Evolutionary conservation across 2,888 invertebrate species (phyloP).

Genomic region (Cheilosia scutellata): DNA sequence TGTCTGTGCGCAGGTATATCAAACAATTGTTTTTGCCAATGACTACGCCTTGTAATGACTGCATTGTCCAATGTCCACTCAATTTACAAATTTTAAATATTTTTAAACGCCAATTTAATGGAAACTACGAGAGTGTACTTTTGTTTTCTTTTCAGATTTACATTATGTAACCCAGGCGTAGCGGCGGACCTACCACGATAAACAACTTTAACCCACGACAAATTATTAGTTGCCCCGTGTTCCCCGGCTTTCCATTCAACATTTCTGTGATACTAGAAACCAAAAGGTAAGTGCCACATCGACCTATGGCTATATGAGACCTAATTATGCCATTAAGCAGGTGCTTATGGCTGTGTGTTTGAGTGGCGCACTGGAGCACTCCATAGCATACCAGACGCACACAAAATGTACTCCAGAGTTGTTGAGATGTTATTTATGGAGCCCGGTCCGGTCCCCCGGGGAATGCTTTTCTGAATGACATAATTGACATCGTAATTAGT

Average conservation of each 20-base stretch:
- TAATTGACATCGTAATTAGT: conserved; percentile 71
- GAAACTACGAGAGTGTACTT: conserved; percentile 26
- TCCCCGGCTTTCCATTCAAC: conserved; percentile 70
- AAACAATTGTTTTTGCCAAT: conserved; percentile 51
- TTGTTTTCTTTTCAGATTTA: conserved; percentile 55
- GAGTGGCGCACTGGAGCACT: neutral
- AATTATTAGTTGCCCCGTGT: conserved; percentile 34
- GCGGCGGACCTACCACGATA: conserved; percentile 37
- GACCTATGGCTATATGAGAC: neutral
- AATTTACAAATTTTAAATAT: neutral
- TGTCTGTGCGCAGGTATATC: neutral
- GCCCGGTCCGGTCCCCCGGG: conserved; percentile 14
- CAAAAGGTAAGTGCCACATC: conserved; percentile 78
- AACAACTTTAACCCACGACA: conserved; percentile 63
- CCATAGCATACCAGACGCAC: neutral
- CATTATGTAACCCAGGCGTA: conserved; percentile 68
- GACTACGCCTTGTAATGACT: conserved; percentile 38
- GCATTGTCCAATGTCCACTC: too few species aligned
- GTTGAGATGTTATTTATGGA: conserved; percentile 36
- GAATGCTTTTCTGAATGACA: conserved; percentile 51
- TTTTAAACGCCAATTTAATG: conserved; percentile 26
- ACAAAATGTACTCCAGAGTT: conserved; percentile 17
- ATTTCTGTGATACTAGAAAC: conserved; percentile 80
- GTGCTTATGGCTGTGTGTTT: conserved; percentile 11
- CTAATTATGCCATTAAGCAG: conserved; percentile 56